Conservation (phyloP, 2,113 vertebrate species). For the Myotis brandtii region DNA sequence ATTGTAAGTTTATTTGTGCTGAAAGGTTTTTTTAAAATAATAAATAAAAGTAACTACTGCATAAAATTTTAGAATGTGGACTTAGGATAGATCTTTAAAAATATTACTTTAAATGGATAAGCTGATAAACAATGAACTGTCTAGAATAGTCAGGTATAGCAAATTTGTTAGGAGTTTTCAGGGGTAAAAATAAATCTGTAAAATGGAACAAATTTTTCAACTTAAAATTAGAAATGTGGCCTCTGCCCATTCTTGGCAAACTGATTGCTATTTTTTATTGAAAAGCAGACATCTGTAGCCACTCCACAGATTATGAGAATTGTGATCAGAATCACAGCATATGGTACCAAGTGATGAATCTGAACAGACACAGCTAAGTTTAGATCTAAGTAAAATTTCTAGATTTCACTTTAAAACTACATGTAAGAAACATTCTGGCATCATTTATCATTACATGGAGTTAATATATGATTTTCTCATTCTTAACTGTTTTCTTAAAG, state of each 20-base stretch:
- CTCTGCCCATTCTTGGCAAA: constrained; percentile 72
- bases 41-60: neutral
- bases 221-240: constrained; percentile 58
- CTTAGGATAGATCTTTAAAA: constrained; percentile 16
- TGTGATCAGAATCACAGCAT: constrained; percentile 77
- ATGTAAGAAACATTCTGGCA: constrained; percentile 63
- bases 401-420: constrained; percentile 76
- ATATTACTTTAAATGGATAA: constrained; percentile 42
- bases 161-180: constrained; percentile 54
- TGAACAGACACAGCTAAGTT: constrained; percentile 74
- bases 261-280: constrained; percentile 73
- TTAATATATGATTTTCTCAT: constrained; percentile 51
- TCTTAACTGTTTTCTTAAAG: constrained; percentile 52
- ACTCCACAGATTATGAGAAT: constrained; percentile 72
- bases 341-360: constrained; percentile 74
- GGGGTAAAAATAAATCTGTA: constrained; percentile 70
- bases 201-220: constrained; percentile 64
- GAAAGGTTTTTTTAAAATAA: neutral
- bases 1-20: neutral
- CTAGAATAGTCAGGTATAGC: constrained; percentile 12
- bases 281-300: constrained; percentile 79
- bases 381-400: constrained; percentile 76
- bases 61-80: constrained; percentile 19
- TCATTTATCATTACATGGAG: constrained; percentile 56
- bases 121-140: constrained; percentile 3